Conservation (phyloP, 1,140 invertebrate genomes). For the Drosophila repleta region DNA sequence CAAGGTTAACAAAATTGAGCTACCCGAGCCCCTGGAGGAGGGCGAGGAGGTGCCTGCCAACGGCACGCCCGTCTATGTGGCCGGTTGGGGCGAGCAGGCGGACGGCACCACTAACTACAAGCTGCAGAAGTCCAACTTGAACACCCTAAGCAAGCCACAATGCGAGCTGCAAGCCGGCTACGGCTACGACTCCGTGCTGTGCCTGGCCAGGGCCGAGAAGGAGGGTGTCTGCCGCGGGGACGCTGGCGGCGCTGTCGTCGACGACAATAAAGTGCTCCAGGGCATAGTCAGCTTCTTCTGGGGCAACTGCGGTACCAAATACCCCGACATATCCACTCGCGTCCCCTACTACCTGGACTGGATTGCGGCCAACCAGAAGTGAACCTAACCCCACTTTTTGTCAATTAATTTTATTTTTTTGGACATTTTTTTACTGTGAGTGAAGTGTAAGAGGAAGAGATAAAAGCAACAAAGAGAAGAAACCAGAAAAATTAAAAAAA, state of each 20-base stretch:
- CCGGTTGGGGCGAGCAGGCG: constrained; percentile 69
- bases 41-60: constrained; percentile 41
- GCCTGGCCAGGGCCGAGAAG: constrained; percentile 56
- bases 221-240: constrained; percentile 73
- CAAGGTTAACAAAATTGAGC: constrained; percentile 68
- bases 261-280: constrained; percentile 44
- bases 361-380: constrained; percentile 48
- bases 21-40: constrained; percentile 50
- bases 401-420: constrained; percentile 38
- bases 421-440: constrained; percentile 52
- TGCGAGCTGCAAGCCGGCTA: constrained; percentile 69
- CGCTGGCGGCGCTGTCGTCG: constrained; percentile 59
- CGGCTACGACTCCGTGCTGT: constrained; percentile 59
- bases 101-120: constrained; percentile 60
- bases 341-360: constrained; percentile 58
- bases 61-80: constrained; percentile 56
- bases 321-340: constrained; percentile 60
- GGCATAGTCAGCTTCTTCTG: constrained; percentile 69
- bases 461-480: not conserved
- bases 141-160: constrained; percentile 44
- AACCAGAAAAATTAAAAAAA: not conserved
- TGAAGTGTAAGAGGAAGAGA: not conserved
- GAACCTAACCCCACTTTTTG: not conserved
- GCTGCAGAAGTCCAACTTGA: constrained; percentile 59
- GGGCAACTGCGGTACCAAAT: constrained; percentile 65